Evolutionary conservation across 2,888 invertebrate species (phyloP).

Genomic region (Enchytraeus crypticus): DNA sequence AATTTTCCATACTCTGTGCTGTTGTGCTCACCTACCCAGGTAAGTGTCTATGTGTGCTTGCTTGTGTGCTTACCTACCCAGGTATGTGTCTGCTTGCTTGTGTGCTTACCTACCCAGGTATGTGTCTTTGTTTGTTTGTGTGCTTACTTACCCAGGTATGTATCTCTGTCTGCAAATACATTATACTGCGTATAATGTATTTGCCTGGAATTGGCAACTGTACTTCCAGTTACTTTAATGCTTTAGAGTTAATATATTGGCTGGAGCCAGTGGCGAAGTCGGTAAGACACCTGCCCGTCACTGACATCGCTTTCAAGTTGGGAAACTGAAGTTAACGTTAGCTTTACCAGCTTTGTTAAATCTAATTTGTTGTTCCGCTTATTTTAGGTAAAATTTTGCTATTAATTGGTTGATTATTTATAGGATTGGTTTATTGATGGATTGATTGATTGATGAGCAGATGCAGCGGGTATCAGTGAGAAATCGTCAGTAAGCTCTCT

Average conservation of each 20-base stretch:
- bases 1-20: conserved; percentile 45
- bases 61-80: background rate
- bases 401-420: background rate
- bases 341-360: no score
- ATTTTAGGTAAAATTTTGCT: no score
- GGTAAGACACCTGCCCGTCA: no score
- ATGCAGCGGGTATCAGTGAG: conserved; percentile 43
- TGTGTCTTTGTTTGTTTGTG: background rate
- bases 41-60: conserved; percentile 22
- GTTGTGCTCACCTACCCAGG: conserved; percentile 47
- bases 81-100: background rate
- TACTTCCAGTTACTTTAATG: no score
- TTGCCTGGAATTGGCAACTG: no score
- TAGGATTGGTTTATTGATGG: background rate
- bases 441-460: conserved; percentile 25
- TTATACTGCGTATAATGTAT: no score
- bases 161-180: background rate
- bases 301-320: no score
- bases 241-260: no score
- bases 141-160: background rate
- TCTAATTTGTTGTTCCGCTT: no score
- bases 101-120: background rate
- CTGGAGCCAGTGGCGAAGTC: no score
- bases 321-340: no score
- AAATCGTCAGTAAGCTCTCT: conserved; percentile 35